These are phyloP conservation scores for Paradoxurus hermaphroditus DNA, from an alignment of 2,113 vertebrate genomes.

Conservation along the genomic window DNA sequence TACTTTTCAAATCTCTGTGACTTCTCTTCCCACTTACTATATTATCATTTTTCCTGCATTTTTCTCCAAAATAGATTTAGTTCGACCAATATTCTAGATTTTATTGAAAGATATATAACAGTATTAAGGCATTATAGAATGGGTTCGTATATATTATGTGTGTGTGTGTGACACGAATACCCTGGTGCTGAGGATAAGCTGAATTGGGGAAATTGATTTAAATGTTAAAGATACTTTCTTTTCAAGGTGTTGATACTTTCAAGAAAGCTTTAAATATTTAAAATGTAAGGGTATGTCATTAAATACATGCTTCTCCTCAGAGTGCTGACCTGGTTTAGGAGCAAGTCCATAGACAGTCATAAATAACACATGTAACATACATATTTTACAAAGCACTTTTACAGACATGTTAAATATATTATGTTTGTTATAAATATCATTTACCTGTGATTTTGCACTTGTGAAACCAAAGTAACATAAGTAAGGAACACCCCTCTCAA, in stretches of 20 bases:
- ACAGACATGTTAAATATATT: not conserved
- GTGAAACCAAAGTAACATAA: not conserved
- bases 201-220: slow-evolving; percentile 29
- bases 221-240: slow-evolving; percentile 19
- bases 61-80: not conserved
- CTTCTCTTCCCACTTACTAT: not conserved
- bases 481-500: not conserved
- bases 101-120: not conserved
- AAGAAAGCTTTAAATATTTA: slow-evolving; percentile 46
- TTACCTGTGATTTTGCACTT: not conserved
- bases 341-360: not conserved
- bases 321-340: not conserved
- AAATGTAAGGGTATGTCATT: not conserved
- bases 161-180: not conserved
- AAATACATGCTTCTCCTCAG: not conserved
- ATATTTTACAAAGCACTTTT: not conserved
- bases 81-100: not conserved
- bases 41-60: not conserved
- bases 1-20: not conserved
- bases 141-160: not conserved
- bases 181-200: not conserved
- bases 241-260: slow-evolving; percentile 30
- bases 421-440: not conserved
- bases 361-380: not conserved
- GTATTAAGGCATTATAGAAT: not conserved